Conservation (phyloP, 2,113 vertebrate species). For the Sturnus vulgaris region DNA sequence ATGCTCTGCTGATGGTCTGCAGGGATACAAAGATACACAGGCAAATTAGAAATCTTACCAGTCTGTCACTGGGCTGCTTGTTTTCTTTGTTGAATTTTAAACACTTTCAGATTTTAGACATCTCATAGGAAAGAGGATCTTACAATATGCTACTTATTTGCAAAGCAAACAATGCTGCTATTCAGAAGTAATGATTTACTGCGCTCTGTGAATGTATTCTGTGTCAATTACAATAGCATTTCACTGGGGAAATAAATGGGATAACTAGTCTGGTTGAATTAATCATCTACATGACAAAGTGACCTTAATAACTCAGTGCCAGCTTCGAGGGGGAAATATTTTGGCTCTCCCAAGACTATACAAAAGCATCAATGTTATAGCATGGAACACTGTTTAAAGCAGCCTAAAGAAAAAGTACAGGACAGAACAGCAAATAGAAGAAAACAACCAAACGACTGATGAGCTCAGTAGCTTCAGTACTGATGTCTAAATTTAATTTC, state of each 20-base stretch:
- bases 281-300: conserved; percentile 35
- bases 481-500: neutral
- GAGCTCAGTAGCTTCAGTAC: neutral
- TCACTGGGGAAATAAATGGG: conserved; percentile 24
- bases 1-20: conserved; percentile 96
- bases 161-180: conserved; percentile 29
- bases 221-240: conserved; percentile 16
- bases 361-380: neutral
- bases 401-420: neutral
- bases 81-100: conserved; percentile 51
- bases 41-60: conserved; percentile 20
- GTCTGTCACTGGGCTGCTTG: neutral
- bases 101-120: conserved; percentile 40
- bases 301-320: conserved; percentile 25
- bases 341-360: neutral
- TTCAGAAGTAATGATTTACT: conserved; percentile 50
- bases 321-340: conserved; percentile 32
- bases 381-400: neutral
- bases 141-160: conserved; percentile 11
- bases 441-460: neutral
- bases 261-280: conserved; percentile 24
- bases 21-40: conserved; percentile 27
- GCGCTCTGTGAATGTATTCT: neutral
- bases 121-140: conserved; percentile 25
- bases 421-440: neutral